Base-by-base conservation (phyloP, 92 coral and sea anemone species). In the Siderastrea radians region DNA sequence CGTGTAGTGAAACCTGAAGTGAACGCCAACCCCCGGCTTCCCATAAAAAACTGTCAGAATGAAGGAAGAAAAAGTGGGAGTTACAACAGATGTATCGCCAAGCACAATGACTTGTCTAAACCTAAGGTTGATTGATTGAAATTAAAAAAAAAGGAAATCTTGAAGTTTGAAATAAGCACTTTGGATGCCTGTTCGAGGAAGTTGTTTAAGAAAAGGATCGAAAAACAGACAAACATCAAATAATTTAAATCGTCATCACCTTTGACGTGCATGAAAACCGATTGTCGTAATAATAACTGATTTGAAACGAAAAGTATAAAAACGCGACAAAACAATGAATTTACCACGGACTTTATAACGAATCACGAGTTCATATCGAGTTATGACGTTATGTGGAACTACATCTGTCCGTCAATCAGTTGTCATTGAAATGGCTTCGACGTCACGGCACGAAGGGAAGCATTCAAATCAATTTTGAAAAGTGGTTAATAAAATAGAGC, bases 371-470 rank as follows among this genome's bases (percentile, higher is more conserved):
- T 54, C n/a, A 13, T 3, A 52, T 46, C 16, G 75, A 45, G 63
- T 68, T 53, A 54, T 70, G 77, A 71, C 77, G 49, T 70, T 48
- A 72, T 3, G 48, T 55, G 8, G 19, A 38, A 78, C 47, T 45
- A 74, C 70, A 71, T n/a, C 68, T 52, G 85, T 55, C 86, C 11
- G 17, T 68, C 74, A 43, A 46, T 4, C 3, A 15, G 48, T 51
- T 17, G 15, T 50, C 38, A 51, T 43, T n/a, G 59, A 61, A 73
- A 84, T 74, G 64, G 61, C 54, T 60, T 62, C 68, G 63, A 84
- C 62, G 80, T 60, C 73, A 50, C 1, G 15, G 1, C 62, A 72
- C 59, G 14, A 72, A 51, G 58, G 49, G 49, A 48, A 55, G 4
- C 71, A 70, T 9, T 46, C 68, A n/a, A 54, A 45, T 1, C 76